Evolutionary conservation across 1,140 invertebrate genomes (phyloP).

Genomic region (Solenopsis invicta): DNA sequence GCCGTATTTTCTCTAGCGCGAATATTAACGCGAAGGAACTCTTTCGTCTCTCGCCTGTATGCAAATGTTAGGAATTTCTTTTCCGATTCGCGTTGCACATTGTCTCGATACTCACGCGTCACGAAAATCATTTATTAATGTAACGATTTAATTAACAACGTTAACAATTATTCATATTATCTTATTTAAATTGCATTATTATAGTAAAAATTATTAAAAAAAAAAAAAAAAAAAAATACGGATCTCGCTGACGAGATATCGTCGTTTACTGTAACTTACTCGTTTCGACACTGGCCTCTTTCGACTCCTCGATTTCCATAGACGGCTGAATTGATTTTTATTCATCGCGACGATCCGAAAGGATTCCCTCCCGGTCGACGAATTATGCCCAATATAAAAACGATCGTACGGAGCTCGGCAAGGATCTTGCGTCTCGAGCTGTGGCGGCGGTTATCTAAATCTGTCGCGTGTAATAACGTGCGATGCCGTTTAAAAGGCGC

Average conservation of each 20-base stretch:
- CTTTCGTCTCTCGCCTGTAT: no score
- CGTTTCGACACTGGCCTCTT: background rate
- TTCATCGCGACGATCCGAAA: slow-evolving; percentile 31
- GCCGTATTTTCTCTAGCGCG: slow-evolving; percentile 21
- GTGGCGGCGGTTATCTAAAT: slow-evolving; percentile 35
- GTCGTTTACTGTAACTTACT: slow-evolving; percentile 8
- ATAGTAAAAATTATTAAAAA: background rate
- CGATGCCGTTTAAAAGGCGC: slow-evolving; percentile 40
- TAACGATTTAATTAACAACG: background rate
- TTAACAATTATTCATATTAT: background rate
- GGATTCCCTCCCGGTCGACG: slow-evolving; percentile 2
- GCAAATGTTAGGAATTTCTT: background rate
- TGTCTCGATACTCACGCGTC: no score
- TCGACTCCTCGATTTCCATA: slow-evolving; percentile 32
- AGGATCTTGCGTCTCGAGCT: background rate
- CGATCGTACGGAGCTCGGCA: slow-evolving; percentile 13
- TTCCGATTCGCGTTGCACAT: background rate
- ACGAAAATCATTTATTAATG: background rate
- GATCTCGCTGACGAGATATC: background rate
- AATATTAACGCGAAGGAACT: background rate
- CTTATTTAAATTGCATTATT: slow-evolving; percentile 19
- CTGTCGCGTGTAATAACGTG: slow-evolving; percentile 64
- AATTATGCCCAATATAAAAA: slow-evolving; percentile 56
- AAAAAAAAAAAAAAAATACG: no score
- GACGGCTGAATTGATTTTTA: slow-evolving; percentile 47